These are phyloP conservation scores for Eubasilissa regina DNA, from an alignment of 1,140 invertebrate species.

Conservation along the genomic window DNA sequence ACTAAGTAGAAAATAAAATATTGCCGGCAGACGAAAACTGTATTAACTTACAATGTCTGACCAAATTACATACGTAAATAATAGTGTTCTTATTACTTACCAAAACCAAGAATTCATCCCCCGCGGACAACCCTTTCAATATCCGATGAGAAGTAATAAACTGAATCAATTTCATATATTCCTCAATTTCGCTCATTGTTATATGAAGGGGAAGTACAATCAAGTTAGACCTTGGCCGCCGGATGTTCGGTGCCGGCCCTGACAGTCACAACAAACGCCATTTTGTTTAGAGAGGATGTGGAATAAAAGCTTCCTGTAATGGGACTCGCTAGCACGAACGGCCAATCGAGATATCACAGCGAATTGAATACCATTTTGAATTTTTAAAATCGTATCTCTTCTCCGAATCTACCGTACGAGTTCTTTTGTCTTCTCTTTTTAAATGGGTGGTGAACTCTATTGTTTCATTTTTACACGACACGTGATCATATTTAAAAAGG, in stretches of 20 bases:
- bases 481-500: constrained; percentile 26
- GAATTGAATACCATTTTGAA: constrained; percentile 17
- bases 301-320: constrained; percentile 37
- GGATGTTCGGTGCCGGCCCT: not conserved
- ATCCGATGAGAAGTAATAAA: constrained; percentile 21
- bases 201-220: constrained; percentile 6
- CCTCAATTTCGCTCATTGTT: constrained; percentile 29
- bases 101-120: constrained; percentile 3
- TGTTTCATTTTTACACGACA: constrained; percentile 38
- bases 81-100: not conserved
- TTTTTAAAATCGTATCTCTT: constrained; percentile 21
- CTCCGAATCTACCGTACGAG: constrained; percentile 11
- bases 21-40: no score
- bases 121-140: constrained; percentile 14
- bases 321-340: constrained; percentile 12
- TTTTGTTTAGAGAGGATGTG: constrained; percentile 26
- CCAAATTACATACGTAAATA: no score
- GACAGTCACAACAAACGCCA: constrained; percentile 21
- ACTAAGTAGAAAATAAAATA: no score
- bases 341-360: constrained; percentile 15
- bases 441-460: constrained; percentile 9
- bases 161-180: constrained; percentile 27
- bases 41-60: no score
- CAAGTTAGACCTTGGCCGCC: constrained; percentile 12
- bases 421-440: constrained; percentile 43